Evolutionary conservation across 2,113 vertebrate species (phyloP), one percentile per base, ranked within the genome.

Genomic region (Crotalus tigris): DNA sequence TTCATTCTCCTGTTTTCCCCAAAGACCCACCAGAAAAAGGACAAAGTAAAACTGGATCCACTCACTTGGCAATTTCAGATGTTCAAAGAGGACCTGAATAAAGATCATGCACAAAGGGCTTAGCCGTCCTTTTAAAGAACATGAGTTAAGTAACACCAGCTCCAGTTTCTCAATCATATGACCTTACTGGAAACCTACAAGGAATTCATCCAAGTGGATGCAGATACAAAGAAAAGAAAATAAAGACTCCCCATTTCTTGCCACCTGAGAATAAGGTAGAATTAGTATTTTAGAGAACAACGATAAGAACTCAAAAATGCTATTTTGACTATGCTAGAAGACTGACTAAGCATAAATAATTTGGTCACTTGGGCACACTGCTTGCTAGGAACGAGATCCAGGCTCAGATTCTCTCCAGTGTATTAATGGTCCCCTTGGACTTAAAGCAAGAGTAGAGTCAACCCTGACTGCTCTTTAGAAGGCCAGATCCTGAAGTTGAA

Each of bases 101-200:
- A n/a, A 88, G 90, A 33, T 92, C 19, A 88, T 58, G 91, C 69
- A 39, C 53, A 21, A 33, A 13, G 53, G 94, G 29, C 91, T 94
- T 75, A 93, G 9, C 1, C 0, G 92, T 86, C 85, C 87, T 90
- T 92, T 90, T 95, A n/a, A 69, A 88, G 19, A 10, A 39, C 61
- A 81, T 69, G 23, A 23, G 91, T 69, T 90, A 64, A 91, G 51
- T 2, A 92, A 88, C 93, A 91, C 15, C 7, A 90, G 88, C 39
- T 96, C 51, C 89, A 24, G 89, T 94, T 94, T 92, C 12, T 91
- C 33, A 90, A 26, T 49, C 93, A 90, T 86, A 33, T 93, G 49
- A 90, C 75, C 17, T 86, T 33, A 33, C 19, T 46, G 13, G 29
- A 15, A 90, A 19, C 64, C 15, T n/a, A 33, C 13, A 53, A 57